Evolutionary conservation across 1,140 invertebrate genomes (phyloP), one percentile per base, ranked within the genome.

Genomic region (Musca vetustissima): DNA sequence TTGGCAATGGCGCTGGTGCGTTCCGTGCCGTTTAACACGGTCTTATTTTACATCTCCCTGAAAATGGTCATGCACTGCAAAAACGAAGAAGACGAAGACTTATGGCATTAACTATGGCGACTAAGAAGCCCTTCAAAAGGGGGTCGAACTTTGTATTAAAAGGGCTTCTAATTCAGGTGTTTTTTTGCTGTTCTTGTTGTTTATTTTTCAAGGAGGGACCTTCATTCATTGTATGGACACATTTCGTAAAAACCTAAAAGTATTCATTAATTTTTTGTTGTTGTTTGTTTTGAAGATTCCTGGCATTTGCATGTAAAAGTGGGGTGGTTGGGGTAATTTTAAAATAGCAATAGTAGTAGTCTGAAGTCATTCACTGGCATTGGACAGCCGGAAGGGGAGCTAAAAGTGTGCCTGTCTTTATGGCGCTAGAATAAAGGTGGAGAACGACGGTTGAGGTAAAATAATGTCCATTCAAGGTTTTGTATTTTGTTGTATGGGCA

Each of bases 81-180:
- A n/a, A n/a, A n/a, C n/a, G 36, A 2, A 43, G 6, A 43, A 43
- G 36, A 43, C 6, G 36, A 43, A 43, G 36, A 43, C 36, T 43
- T 43, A 43, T 43, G 36, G 36, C 36, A 43, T 43, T 43, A 43
- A 43, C 36, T 43, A 43, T 43, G 36, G 36, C 36, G 36, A 43
- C 36, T 43, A 43, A 43, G 36, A 61, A 61, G 57, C 57, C 57
- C 57, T 61, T 61, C 57, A 61, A 55, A 61, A 61, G 57, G 57
- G 57, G 57, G 57, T 61, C 57, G 57, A 19, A 52, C 49, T 52
- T 52, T 52, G 21, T 22, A 52, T 52, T 61, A 61, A 61, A 61
- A 61, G 57, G 57, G 57, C 57, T 61, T 61, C 57, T 61, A 61
- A 61, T 61, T 61, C 57, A 61, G 57, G 57, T 61, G 57, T 61